Percentiles rank a stretch among this genome's conserved stretches.
These are phyloP conservation scores for Caenorhabditis zanzibari DNA, from an alignment of 2,888 invertebrate species.

Conservation along the genomic window DNA sequence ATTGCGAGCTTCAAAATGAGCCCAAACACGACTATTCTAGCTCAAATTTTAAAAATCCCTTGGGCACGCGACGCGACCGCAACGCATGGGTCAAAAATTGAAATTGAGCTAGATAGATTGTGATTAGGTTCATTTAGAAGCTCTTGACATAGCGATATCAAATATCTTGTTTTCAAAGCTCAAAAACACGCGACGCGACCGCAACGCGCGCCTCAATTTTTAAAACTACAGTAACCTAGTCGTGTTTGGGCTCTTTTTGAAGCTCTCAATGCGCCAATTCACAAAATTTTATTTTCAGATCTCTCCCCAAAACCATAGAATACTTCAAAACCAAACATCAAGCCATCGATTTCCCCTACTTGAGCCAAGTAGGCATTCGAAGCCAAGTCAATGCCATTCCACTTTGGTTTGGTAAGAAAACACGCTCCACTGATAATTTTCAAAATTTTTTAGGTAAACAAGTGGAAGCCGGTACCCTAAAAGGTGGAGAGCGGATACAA, in stretches of 20 bases:
- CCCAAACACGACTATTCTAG: neutral
- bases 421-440: neutral
- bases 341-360: constrained; percentile 52
- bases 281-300: neutral
- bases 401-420: constrained; percentile 56
- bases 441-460: constrained; percentile 37
- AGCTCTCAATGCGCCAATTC: neutral
- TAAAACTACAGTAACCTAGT: neutral
- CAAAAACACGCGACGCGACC: neutral
- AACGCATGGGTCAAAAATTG: neutral
- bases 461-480: constrained; percentile 25
- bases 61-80: constrained; percentile 10
- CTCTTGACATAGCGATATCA: neutral
- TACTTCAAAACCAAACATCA: constrained; percentile 38
- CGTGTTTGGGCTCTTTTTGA: too few relatives aligned
- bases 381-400: constrained; percentile 70
- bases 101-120: neutral
- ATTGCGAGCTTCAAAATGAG: neutral
- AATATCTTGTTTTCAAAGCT: too few relatives aligned
- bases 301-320: constrained; percentile 48
- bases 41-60: neutral
- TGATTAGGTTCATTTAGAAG: neutral
- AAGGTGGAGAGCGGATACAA: neutral
- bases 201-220: neutral
- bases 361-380: constrained; percentile 61